Conservation (phyloP, 2,113 vertebrate genomes). For the Ginglymostoma cirratum region DNA sequence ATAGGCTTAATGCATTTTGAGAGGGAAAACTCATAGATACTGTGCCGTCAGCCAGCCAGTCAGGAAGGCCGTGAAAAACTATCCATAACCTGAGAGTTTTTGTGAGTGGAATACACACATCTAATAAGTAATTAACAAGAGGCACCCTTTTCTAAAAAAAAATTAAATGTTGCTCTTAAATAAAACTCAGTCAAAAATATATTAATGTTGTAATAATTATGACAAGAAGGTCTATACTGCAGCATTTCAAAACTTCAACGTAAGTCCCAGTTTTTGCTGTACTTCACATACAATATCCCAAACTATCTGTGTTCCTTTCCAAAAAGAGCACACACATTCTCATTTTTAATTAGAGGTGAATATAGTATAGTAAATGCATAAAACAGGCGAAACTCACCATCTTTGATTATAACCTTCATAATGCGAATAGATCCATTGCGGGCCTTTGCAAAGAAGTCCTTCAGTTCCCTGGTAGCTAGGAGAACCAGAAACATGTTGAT, state of each 20-base stretch:
- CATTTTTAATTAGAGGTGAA: background rate
- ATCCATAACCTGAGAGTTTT: background rate
- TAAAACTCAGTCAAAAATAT: background rate
- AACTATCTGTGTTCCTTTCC: background rate
- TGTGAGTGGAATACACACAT: background rate
- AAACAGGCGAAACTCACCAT: constrained; percentile 66
- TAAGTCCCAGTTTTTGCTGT: background rate
- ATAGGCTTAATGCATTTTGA: background rate
- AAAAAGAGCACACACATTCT: background rate
- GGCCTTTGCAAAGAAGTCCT: constrained; percentile 84
- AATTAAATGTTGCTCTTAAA: background rate
- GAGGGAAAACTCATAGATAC: background rate
- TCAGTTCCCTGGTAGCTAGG: constrained; percentile 84
- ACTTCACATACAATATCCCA: background rate
- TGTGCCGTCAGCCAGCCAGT: background rate
- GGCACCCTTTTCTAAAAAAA: background rate
- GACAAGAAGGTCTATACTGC: background rate
- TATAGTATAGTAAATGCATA: background rate
- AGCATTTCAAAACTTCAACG: background rate
- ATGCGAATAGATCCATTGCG: constrained; percentile 78
- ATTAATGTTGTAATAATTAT: background rate
- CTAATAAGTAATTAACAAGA: background rate
- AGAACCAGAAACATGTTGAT: constrained; percentile 88
- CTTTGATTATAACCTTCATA: constrained; percentile 89
- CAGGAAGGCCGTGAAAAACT: background rate